A percentile compares a stretch with the other conserved stretches of the same genome.
phyloP scores from a whole-genome alignment of 2,888 invertebrate genomes.

The Cephus rjabovi region DNA sequence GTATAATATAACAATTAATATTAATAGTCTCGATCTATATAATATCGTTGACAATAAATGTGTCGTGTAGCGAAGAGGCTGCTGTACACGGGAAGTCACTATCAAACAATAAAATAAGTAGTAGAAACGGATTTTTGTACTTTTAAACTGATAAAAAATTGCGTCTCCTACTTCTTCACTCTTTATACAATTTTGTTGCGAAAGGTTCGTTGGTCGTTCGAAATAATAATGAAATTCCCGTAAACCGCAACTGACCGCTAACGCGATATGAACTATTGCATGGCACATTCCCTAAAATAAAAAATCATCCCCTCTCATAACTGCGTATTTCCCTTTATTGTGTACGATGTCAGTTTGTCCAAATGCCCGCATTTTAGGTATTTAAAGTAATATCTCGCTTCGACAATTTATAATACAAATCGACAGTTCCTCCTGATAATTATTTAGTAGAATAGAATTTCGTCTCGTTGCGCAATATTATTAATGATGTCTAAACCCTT shows the following conservation, averaged over 20 bases:
- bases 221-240: background rate
- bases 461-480: slow-evolving; percentile 10
- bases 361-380: slow-evolving; percentile 55
- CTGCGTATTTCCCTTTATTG: slow-evolving; percentile 41
- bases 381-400: slow-evolving; percentile 28
- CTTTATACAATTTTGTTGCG: background rate
- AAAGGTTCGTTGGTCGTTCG: background rate
- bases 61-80: slow-evolving; percentile 1
- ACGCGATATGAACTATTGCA: slow-evolving; percentile 43
- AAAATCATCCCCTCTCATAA: slow-evolving; percentile 27
- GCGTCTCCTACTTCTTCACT: background rate
- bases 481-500: background rate
- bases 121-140: background rate
- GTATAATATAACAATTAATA: slow-evolving; percentile 35
- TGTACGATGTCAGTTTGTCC: slow-evolving; percentile 37
- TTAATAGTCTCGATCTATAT: slow-evolving; percentile 27
- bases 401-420: slow-evolving; percentile 32
- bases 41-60: slow-evolving; percentile 29
- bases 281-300: slow-evolving; percentile 43
- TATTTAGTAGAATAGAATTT: slow-evolving; percentile 15
- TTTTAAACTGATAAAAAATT: background rate
- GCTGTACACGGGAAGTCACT: background rate
- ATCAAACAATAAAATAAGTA: background rate
- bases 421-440: slow-evolving; percentile 14
- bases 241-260: slow-evolving; percentile 1